Evolutionary conservation across 2,797 vertebrate species (phyloP).

Genomic region (Anguilla megastoma): DNA sequence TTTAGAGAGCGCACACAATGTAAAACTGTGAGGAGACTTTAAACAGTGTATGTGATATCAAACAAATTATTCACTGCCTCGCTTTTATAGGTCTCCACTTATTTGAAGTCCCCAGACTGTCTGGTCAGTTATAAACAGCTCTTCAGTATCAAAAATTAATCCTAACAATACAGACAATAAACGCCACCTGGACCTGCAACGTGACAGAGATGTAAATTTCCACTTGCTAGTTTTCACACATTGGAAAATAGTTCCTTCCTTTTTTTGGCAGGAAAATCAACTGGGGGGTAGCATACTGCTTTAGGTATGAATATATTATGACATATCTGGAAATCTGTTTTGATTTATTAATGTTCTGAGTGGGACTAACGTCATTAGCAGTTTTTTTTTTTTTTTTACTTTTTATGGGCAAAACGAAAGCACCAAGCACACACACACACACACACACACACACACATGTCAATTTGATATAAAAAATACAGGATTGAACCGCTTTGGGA

Average conservation of each 20-base stretch:
- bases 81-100: not conserved
- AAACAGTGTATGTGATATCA: not conserved
- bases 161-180: not conserved
- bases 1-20: not conserved
- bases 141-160: not conserved
- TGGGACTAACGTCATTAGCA: not conserved
- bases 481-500: not conserved
- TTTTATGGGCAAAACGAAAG: not conserved
- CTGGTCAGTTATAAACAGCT: too few species aligned
- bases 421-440: not conserved
- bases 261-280: not conserved
- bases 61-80: not conserved
- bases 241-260: not conserved
- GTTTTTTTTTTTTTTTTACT: not conserved
- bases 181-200: not conserved
- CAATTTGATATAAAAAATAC: not conserved
- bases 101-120: not conserved
- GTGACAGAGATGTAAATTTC: not conserved
- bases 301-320: slow-evolving; percentile 16
- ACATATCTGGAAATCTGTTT: not conserved
- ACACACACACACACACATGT: not conserved
- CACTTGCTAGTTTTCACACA: not conserved
- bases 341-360: not conserved
- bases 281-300: not conserved
- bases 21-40: not conserved